These are phyloP conservation scores for Alces alces DNA, from an alignment of 2,113 vertebrate genomes.

Conservation along the genomic window DNA sequence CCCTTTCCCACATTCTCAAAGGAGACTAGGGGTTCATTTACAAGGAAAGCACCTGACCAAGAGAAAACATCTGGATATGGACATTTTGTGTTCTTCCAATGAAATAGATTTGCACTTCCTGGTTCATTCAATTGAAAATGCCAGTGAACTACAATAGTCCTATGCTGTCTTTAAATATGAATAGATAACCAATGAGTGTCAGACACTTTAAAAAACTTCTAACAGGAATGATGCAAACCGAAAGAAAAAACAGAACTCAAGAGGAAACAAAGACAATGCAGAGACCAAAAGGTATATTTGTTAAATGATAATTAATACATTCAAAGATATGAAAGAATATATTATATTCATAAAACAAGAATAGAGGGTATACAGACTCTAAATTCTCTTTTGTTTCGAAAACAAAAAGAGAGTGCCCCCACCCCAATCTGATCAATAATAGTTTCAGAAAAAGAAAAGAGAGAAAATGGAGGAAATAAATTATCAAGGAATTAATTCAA, in stretches of 20 bases:
- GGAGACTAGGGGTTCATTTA: not conserved
- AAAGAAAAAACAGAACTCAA: not conserved
- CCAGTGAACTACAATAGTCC: not conserved
- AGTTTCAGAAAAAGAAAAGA: not conserved
- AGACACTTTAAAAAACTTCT: not conserved
- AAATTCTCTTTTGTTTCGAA: not conserved
- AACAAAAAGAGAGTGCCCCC: not conserved
- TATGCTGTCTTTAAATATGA: not conserved
- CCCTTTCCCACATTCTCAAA: not conserved
- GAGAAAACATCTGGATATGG: not conserved
- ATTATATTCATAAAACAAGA: not conserved
- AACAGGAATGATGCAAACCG: not conserved
- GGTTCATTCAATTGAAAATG: not conserved
- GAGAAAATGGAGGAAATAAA: not conserved
- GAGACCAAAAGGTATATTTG: not conserved
- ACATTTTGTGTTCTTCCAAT: not conserved
- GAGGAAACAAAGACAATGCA: not conserved
- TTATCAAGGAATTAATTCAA: not conserved
- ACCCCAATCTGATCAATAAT: not conserved
- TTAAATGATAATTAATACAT: not conserved
- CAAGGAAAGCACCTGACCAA: not conserved
- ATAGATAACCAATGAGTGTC: not conserved
- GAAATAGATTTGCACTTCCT: not conserved
- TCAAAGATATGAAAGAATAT: not conserved
- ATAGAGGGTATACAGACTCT: not conserved